Evolutionary conservation across 2,888 invertebrate species (phyloP), one percentile per base, ranked within the genome.

Genomic region (Plebejus argus): DNA sequence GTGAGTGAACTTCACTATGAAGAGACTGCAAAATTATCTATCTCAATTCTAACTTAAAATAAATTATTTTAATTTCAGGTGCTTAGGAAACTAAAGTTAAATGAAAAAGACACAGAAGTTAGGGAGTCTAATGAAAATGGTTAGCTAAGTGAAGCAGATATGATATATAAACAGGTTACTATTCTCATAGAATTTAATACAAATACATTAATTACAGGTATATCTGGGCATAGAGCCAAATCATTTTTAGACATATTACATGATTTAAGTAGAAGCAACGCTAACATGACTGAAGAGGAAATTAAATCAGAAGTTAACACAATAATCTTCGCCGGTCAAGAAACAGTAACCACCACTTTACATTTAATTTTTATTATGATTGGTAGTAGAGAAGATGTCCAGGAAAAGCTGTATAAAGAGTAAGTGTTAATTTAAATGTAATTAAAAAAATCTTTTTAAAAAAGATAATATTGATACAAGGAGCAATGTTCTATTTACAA

Each of bases 271-370:
- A 90, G 92, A 76, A 81, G 82, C 0, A 93, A 94, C 45, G 84
- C 85, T 0, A 86, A 85, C 77, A 88, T 95, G 12, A 92, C 94
- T 0, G 91, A 94, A 78, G 82, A 91, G 78, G 95, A 95, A 83
- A 86, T 95, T 28, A 86, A 90, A 79, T 90, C 94, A 3, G 95
- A 95, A 86, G 94, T 95, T 39, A 91, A 95, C 81, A 95, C 95
- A 3, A 94, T 95, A 83, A 94, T 95, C 80, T 86, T 95, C 15
- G 95, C 94, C 0, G 95, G 95, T 20, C 93, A 94, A 84, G 92
- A 95, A 85, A 95, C 95, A 0, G 90, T 91, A 0, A 92, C 94
- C 0, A 84, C 90, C 8, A 88, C 89, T 0, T 81, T 92, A 58
- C 87, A 88, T 80, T 93, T 86, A 81, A 77, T 85, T 0, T 80